Base-by-base conservation (phyloP, 2,113 vertebrate genomes). In the Brachionichthys hirsutus region DNA sequence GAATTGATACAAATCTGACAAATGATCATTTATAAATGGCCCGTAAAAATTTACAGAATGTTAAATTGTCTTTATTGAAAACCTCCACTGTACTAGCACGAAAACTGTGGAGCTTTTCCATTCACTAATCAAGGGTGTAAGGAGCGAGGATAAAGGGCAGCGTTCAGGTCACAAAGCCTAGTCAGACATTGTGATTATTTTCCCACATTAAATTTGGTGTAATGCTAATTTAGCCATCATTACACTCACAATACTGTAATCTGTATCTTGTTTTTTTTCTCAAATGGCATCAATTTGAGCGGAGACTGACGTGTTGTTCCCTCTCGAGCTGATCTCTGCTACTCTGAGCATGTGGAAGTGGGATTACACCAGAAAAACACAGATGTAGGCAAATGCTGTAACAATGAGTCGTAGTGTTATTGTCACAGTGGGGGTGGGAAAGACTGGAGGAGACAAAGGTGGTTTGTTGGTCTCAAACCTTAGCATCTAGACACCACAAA, bases 241-340 rank as follows among this genome's bases (percentile, higher is more conserved):
- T 4, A 53, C 18, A 12, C 45, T 63, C 4, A 24, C 15, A 43
- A 34, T 56, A 49, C 30, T 52, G 2, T 34, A 4, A 13, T 55
- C 18, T 48, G 19, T 42, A 30, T 20, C 12, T 20, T 48, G 18
- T 20, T 12, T 62, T 20, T 12, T 62, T 43, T 72, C 52, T 30
- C 48, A 75, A 71, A 60, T 62, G 67, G 30, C 19, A 66, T 71
- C n/a, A 49, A 63, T 75, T 75, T 63, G 10, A 48, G 38, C 12
- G 6, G 45, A 52, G 18, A 55, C 16, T 53, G n/a, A 36, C 1
- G 1, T 34, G 11, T 14, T 41, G 8, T 42, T 54, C 36, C 44
- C 40, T n/a, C 11, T 58, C 44, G 49, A 73, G 43, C 13, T 12
- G 36, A 36, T 60, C 20, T 68, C 13, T 36, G n/a, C 12, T 43